These are phyloP conservation scores for Nannobrachium achirus DNA, from an alignment of 2,113 vertebrate species.

Conservation along the genomic window DNA sequence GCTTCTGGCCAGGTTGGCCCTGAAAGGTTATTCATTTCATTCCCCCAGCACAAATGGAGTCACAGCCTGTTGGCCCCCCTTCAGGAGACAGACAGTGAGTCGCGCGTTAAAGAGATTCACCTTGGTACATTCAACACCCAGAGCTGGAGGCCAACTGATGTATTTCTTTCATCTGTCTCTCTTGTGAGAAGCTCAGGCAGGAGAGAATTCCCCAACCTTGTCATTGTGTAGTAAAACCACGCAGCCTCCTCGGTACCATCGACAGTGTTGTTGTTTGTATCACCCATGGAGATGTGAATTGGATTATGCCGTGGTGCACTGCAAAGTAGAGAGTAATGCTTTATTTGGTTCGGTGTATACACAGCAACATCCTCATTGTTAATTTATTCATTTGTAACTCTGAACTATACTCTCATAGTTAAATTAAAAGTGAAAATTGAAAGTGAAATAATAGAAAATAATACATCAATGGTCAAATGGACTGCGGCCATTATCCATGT, in stretches of 20 bases:
- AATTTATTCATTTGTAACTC: too few species aligned
- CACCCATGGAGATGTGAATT: neutral
- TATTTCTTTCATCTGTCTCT: conserved; percentile 27
- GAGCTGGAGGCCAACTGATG: conserved; percentile 23
- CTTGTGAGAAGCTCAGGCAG: conserved; percentile 10
- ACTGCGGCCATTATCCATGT: too few species aligned
- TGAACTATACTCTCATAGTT: too few species aligned
- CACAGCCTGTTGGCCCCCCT: conserved; percentile 47
- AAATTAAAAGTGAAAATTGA: too few species aligned
- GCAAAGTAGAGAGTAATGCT: conserved; percentile 31
- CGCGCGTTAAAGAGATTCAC: conserved; percentile 59
- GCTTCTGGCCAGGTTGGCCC: conserved; percentile 45
- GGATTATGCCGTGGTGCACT: conserved; percentile 2
- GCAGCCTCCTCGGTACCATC: conserved; percentile 46
- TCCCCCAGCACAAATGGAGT: conserved; percentile 59
- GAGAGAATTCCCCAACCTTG: conserved; percentile 10
- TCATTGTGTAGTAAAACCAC: conserved; percentile 29
- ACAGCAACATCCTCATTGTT: too few species aligned
- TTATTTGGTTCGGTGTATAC: conserved; percentile 2
- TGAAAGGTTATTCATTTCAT: conserved; percentile 65
- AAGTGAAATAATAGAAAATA: too few species aligned
- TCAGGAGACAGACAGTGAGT: conserved; percentile 41
- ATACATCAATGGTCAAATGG: too few species aligned
- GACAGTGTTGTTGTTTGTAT: neutral
- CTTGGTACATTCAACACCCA: conserved; percentile 24